A percentile compares a stretch with the other conserved stretches of the same genome.
Conservation (phyloP, 2,113 vertebrate species). For the Oreamnos americanus region DNA sequence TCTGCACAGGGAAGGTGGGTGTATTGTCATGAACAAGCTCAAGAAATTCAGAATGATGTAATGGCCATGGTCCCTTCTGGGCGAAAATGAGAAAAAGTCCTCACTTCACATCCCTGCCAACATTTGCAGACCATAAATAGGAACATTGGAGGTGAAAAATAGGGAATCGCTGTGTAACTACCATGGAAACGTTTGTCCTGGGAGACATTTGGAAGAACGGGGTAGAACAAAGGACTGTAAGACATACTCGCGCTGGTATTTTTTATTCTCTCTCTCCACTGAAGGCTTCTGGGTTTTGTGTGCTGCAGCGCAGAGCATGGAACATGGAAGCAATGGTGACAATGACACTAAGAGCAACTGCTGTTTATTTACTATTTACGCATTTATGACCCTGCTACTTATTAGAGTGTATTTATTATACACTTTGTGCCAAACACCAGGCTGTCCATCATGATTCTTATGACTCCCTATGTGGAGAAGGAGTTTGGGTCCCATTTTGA, state of each 20-base stretch:
- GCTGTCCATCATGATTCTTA: not conserved
- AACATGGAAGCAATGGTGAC: not conserved
- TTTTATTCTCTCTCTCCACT: not conserved
- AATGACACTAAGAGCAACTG: fast-evolving
- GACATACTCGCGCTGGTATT: fast-evolving
- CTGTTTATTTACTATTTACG: not conserved
- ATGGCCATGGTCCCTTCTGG: not conserved
- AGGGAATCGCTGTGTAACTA: not conserved
- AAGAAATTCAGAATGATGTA: not conserved
- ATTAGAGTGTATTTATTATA: not conserved
- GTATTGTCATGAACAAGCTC: not conserved
- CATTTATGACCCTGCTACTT: no score
- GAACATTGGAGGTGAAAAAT: not conserved
- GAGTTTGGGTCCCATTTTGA: not conserved
- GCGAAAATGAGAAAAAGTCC: not conserved
- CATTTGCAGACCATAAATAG: not conserved
- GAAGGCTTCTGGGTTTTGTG: not conserved
- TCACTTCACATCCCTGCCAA: not conserved
- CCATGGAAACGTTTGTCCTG: not conserved
- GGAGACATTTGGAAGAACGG: not conserved
- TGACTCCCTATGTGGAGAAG: not conserved
- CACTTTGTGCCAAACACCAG: no score
- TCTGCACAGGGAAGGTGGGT: not conserved
- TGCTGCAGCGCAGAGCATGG: not conserved
- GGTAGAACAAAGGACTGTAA: not conserved